Conservation (phyloP, 1,140 invertebrate species). For the Drosophila littoralis region DNA sequence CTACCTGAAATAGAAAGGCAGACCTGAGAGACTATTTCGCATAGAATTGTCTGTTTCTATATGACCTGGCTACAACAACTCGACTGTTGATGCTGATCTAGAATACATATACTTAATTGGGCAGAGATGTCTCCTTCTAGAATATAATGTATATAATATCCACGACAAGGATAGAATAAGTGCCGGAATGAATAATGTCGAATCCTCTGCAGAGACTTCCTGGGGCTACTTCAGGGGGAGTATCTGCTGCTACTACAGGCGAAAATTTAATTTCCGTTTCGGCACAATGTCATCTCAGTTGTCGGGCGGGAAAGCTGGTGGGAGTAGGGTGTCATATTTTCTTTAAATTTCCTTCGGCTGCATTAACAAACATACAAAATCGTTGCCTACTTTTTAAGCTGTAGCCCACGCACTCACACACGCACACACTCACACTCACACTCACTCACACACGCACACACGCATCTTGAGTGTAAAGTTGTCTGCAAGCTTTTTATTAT, state of each 20-base stretch:
- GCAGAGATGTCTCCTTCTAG: no score
- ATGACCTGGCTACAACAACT: no score
- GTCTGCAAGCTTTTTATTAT: neutral
- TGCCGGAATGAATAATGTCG: no score
- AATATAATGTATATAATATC: no score
- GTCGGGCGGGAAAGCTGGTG: neutral
- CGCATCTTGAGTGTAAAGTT: neutral
- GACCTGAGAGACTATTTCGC: no score
- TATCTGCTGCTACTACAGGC: neutral
- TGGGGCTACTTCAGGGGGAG: neutral
- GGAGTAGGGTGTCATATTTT: slow-evolving; percentile 7
- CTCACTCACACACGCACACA: neutral
- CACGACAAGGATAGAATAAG: no score
- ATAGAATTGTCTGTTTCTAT: no score
- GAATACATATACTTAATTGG: no score
- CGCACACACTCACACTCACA: neutral
- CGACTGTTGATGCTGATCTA: no score
- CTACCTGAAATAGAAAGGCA: no score
- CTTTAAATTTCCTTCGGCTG: slow-evolving; percentile 17
- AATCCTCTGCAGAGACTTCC: neutral
- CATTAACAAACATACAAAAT: neutral
- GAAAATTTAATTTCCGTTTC: slow-evolving; percentile 21
- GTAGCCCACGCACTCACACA: neutral
- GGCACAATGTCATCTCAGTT: slow-evolving; percentile 1
- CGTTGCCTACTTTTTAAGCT: slow-evolving; percentile 6